These are phyloP conservation scores for Synanthedon myopaeformis DNA, from an alignment of 2,888 invertebrate species.

Conservation along the genomic window DNA sequence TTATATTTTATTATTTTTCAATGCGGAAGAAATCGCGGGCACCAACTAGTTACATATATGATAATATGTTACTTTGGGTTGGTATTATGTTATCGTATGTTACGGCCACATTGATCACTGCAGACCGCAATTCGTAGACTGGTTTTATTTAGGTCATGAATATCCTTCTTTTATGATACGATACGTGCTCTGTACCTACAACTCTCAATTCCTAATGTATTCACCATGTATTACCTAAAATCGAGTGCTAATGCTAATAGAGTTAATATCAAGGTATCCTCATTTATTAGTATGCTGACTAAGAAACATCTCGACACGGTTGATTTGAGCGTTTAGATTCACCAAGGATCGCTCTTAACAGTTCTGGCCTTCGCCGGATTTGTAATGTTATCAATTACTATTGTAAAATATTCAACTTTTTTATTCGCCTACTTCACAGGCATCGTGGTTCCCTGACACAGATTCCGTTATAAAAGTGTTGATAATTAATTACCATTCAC, in stretches of 20 bases:
- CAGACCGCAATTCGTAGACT: constrained; percentile 15
- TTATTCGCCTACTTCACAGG: constrained; percentile 26
- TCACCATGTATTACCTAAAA: neutral
- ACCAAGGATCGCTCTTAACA: constrained; percentile 30
- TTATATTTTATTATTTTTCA: neutral
- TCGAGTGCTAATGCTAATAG: neutral
- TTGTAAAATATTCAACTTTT: constrained; percentile 45
- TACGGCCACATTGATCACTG: too few relatives aligned
- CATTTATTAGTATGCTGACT: neutral
- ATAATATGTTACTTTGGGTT: neutral
- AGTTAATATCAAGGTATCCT: neutral
- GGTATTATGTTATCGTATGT: too few relatives aligned
- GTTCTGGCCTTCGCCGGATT: constrained; percentile 34
- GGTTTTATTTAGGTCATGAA: constrained; percentile 52
- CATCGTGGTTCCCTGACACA: constrained; percentile 43
- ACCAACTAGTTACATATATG: too few relatives aligned
- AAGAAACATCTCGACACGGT: constrained; percentile 11
- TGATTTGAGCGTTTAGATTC: constrained; percentile 24
- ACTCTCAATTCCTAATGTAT: neutral
- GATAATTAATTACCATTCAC: too few relatives aligned
- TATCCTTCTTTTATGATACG: constrained; percentile 23
- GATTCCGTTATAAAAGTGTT: constrained; percentile 32
- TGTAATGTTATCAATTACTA: constrained; percentile 25
- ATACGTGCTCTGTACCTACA: neutral
- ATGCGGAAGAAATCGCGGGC: too few relatives aligned